phyloP scores from a whole-genome alignment of 2,797 vertebrate species.

The Halcyon chelicuti region DNA sequence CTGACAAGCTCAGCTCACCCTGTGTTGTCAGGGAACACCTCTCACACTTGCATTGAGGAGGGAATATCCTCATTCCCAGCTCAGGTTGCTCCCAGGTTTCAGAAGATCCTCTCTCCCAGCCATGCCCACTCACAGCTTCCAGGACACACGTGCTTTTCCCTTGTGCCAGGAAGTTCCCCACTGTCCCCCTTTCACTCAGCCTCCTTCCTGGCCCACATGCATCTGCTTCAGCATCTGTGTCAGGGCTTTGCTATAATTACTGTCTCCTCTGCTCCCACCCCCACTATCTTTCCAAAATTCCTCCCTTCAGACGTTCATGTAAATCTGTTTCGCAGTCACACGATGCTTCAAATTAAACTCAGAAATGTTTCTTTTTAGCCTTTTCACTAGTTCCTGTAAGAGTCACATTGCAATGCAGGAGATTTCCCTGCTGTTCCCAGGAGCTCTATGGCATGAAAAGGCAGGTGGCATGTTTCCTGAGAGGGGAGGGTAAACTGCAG shows the following conservation, averaged over 20 bases:
- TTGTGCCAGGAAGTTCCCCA: not conserved
- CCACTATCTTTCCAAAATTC: not conserved
- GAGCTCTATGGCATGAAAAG: not conserved
- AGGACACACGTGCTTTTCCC: not conserved
- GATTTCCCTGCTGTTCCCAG: not conserved
- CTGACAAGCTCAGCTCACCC: not conserved
- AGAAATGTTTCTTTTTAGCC: not conserved
- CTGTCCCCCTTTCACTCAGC: rapidly evolving
- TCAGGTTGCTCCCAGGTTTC: not conserved
- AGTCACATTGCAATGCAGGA: not conserved
- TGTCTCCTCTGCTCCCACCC: not conserved
- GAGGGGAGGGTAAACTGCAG: not conserved
- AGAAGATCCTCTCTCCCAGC: not conserved
- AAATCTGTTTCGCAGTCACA: conserved; percentile 12
- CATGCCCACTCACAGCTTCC: not conserved
- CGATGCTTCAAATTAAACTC: not conserved
- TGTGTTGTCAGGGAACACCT: not conserved
- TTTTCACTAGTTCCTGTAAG: not conserved
- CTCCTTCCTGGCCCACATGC: not conserved
- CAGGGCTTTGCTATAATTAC: not conserved
- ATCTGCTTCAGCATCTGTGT: conserved; percentile 7
- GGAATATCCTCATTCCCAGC: not conserved
- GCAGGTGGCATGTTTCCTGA: rapidly evolving
- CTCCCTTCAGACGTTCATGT: not conserved
- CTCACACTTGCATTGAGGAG: not conserved